Percentiles rank a stretch among this genome's conserved stretches.
Conservation (phyloP, 2,113 vertebrate species). For the Chrysemys picta region DNA sequence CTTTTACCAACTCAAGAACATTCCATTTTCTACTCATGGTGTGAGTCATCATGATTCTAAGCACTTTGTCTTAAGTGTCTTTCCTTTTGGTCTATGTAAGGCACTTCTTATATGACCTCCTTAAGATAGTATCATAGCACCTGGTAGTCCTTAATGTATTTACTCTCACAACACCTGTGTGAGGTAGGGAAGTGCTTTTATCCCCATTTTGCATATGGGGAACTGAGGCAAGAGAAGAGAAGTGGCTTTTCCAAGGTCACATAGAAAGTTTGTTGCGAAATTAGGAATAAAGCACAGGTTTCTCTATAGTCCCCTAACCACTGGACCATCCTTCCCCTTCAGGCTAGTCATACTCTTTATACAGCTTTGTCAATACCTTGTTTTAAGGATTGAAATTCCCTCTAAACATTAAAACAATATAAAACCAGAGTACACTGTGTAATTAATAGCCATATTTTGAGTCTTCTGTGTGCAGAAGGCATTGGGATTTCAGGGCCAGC, state of each 20-base stretch:
- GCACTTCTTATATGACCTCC: neutral
- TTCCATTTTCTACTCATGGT: neutral
- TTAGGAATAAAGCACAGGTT: neutral
- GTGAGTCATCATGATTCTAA: neutral
- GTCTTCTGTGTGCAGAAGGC: neutral
- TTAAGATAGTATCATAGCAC: neutral
- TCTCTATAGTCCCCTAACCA: neutral
- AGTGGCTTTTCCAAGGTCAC: neutral
- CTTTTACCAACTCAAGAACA: neutral
- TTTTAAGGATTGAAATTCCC: neutral
- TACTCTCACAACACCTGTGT: fast-evolving
- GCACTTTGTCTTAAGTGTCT: neutral
- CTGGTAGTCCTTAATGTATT: neutral
- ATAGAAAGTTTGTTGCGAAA: neutral
- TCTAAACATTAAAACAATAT: neutral
- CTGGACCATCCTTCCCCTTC: neutral
- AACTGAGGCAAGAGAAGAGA: neutral
- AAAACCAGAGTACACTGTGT: neutral
- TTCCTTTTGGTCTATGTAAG: neutral
- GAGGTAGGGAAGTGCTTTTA: neutral
- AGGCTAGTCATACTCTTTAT: neutral
- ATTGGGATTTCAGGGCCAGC: neutral
- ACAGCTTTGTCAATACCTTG: neutral
- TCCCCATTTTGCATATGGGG: neutral
- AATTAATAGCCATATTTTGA: neutral